Conservation (phyloP, 2,888 invertebrate species). For the Myopa tessellatipennis region DNA sequence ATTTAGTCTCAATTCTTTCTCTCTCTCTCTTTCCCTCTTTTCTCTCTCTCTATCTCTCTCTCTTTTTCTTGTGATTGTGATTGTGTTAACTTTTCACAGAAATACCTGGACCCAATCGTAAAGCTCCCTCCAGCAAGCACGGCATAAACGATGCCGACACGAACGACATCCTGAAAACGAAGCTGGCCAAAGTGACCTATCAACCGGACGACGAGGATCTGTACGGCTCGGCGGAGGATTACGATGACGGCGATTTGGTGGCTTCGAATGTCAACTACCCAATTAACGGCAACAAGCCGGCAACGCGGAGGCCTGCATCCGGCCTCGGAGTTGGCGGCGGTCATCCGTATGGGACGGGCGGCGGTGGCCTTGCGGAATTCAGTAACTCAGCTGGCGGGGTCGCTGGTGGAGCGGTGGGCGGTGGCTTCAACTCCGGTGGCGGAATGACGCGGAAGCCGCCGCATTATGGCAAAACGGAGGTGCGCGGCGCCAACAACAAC, state of each 20-base stretch:
- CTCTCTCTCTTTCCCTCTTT: not conserved
- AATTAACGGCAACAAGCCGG: conserved; percentile 62
- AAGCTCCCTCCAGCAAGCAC: conserved; percentile 70
- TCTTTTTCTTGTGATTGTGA: conserved; percentile 10
- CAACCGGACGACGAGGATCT: conserved; percentile 75
- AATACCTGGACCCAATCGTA: conserved; percentile 79
- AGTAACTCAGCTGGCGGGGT: conserved; percentile 34
- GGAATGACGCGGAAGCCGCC: conserved; percentile 65
- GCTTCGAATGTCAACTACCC: conserved; percentile 63
- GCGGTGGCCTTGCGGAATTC: conserved; percentile 46
- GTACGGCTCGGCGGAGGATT: conserved; percentile 79
- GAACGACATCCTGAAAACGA: conserved; percentile 68
- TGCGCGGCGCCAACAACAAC: conserved; percentile 62
- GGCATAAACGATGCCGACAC: conserved; percentile 64
- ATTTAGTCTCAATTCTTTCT: not conserved
- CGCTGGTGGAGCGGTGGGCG: conserved; percentile 18
- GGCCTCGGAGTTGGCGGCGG: conserved; percentile 41
- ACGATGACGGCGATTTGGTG: conserved; percentile 71
- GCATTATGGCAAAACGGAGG: conserved; percentile 60
- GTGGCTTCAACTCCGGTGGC: conserved; percentile 47
- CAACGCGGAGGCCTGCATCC: conserved; percentile 60
- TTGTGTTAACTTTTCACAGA: conserved; percentile 69
- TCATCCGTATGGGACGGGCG: conserved; percentile 39
- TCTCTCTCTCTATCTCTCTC: not conserved
- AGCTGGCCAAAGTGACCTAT: conserved; percentile 67